A percentile compares a stretch with the other conserved stretches of the same genome.
These are phyloP conservation scores for Xenentodon cancila DNA, from an alignment of 2,797 vertebrate genomes.

Conservation along the genomic window DNA sequence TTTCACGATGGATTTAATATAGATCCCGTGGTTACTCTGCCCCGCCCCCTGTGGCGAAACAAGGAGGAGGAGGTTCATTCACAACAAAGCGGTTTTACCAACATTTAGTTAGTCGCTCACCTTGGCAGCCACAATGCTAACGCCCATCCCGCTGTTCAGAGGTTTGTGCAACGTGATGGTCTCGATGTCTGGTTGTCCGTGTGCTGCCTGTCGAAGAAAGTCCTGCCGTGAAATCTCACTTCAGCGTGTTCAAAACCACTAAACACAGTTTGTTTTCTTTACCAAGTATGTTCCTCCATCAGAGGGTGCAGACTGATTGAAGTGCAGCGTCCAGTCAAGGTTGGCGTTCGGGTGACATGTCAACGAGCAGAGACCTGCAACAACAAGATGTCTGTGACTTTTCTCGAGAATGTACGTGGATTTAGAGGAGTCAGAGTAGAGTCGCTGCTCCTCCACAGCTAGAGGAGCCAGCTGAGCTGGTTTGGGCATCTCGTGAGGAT, in stretches of 20 bases:
- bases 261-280: neutral
- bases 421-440: no score
- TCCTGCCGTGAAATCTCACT: neutral
- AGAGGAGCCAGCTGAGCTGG: no score
- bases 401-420: no score
- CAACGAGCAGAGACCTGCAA: conserved; percentile 89
- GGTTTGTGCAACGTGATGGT: conserved; percentile 89
- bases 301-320: conserved; percentile 75
- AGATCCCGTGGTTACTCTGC: conserved; percentile 93
- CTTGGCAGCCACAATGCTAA: conserved; percentile 97
- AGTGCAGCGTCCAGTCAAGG: conserved; percentile 90
- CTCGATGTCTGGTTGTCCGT: conserved; percentile 84
- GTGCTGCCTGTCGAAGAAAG: conserved; percentile 25
- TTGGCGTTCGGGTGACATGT: conserved; percentile 79
- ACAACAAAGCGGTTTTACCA: neutral
- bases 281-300: conserved; percentile 48
- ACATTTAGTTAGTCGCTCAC: conserved; percentile 68
- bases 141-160: conserved; percentile 89
- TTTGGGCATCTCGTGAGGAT: no score
- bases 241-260: neutral
- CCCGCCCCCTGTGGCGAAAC: conserved; percentile 84
- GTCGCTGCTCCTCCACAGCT: no score
- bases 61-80: neutral
- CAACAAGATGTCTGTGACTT: neutral
- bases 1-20: conserved; percentile 92